Conservation (phyloP, 1,140 invertebrate species). For the Drosophila prosaltans region DNA sequence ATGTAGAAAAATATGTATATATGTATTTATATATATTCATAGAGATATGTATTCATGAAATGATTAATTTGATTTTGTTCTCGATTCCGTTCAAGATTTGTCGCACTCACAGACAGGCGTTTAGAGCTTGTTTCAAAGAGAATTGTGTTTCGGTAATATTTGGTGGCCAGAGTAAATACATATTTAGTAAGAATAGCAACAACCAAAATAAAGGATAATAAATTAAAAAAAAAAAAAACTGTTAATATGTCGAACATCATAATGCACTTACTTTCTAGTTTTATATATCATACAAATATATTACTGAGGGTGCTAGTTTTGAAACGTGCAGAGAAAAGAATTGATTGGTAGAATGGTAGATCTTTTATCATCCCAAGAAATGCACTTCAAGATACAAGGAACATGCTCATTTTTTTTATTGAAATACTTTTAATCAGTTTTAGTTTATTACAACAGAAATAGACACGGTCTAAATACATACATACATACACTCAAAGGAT, state of each 20-base stretch:
- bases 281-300: conserved; percentile 50
- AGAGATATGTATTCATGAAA: not conserved
- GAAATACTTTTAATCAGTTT: conserved; percentile 17
- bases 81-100: conserved; percentile 25
- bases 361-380: conserved; percentile 39
- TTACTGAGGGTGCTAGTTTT: conserved; percentile 55
- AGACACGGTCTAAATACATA: conserved; percentile 48
- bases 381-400: conserved; percentile 32
- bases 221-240: not conserved
- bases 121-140: conserved; percentile 41
- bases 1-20: not conserved
- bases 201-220: conserved; percentile 24
- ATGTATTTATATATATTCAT: not conserved
- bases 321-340: conserved; percentile 62
- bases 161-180: conserved; percentile 10
- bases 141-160: conserved; percentile 4
- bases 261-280: conserved; percentile 57
- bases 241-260: not conserved
- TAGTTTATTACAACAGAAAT: conserved; percentile 49
- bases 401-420: conserved; percentile 40
- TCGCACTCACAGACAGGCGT: conserved; percentile 66
- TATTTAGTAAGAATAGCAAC: not conserved
- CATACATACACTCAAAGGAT: conserved; percentile 34
- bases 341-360: not conserved
- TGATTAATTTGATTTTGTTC: conserved; percentile 21